Base-by-base conservation (phyloP, 1,140 invertebrate species). In the Diplogasteroides magnus region DNA sequence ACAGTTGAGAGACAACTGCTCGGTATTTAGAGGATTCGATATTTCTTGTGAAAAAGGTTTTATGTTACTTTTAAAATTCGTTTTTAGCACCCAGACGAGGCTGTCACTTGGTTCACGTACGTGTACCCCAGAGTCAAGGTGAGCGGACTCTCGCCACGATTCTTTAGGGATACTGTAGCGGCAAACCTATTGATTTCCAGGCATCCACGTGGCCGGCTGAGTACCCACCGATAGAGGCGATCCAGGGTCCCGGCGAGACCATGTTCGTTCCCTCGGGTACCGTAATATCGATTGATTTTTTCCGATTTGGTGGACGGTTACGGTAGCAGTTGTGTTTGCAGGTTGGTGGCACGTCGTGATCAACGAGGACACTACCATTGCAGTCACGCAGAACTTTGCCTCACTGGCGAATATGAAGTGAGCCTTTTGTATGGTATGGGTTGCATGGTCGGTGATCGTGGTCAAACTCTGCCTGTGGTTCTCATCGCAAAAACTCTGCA, bases 321-420 rank as follows among this genome's bases (percentile, higher is more conserved):
- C 19, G 59, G n/a, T 13, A 14, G n/a, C n/a, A n/a, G n/a, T n/a
- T n/a, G n/a, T n/a, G n/a, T n/a, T 67, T 68, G 0, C 56, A 72
- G 70, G 85, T 3, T 86, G 85, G 85, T 98, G 95, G 95, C 95
- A 98, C 85, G 95, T 98, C 55, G 95, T 98, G 25, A 86, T 98
- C 3, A 98, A 98, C 86, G 85, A 98, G 61, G 93, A 95, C 77
- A 89, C 91, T 69, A 98, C 95, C 0, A 89, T 98, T 62, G 95
- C 95, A 48, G 91, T 98, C 0, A 98, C 95, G 0, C 95, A 98
- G 83, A 98, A 98, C 84, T 98, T 97, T 84, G 94, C 91, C 83
- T 96, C 93, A 72, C 87, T 89, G 61, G 93, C 91, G 1, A 98
- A 98, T 86, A 97, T 98, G 83, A 92, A n/a, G n/a, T n/a, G n/a